phyloP scores from a whole-genome alignment of 2,888 invertebrate genomes.

The Empis stercorea region DNA sequence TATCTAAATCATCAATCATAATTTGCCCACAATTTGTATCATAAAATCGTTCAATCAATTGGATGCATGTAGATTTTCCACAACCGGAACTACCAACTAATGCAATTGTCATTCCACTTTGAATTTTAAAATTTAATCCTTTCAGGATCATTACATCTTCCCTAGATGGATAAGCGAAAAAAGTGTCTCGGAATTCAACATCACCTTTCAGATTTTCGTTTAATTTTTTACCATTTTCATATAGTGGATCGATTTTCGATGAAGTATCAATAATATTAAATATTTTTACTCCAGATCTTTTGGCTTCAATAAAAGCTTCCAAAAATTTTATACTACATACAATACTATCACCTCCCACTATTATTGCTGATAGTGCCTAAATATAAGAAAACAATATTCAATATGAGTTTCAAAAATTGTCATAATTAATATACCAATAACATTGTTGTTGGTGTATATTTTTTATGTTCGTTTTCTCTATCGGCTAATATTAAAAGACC shows the following conservation, averaged over 20 bases:
- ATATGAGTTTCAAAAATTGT: too few relatives aligned
- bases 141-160: conserved; percentile 57
- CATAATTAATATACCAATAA: conserved; percentile 45
- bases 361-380: conserved; percentile 54
- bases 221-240: conserved; percentile 49
- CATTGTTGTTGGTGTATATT: conserved; percentile 57
- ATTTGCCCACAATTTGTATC: conserved; percentile 49
- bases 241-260: conserved; percentile 59
- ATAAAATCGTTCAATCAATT: conserved; percentile 62
- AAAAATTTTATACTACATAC: conserved; percentile 63
- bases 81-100: conserved; percentile 64
- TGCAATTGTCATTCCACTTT: conserved; percentile 56
- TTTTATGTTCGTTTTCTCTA: conserved; percentile 42
- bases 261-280: conserved; percentile 62
- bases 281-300: conserved; percentile 60
- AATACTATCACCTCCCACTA: conserved; percentile 66
- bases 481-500: conserved; percentile 57
- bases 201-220: conserved; percentile 46
- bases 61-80: conserved; percentile 71
- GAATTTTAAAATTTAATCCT: conserved; percentile 49
- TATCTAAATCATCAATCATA: conserved; percentile 46
- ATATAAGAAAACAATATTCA: neutral
- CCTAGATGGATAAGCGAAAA: conserved; percentile 68
- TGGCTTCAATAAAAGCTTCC: conserved; percentile 58
- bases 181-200: conserved; percentile 54